phyloP scores from a whole-genome alignment of 2,888 invertebrate species.

The Stictocephala bisonia region DNA sequence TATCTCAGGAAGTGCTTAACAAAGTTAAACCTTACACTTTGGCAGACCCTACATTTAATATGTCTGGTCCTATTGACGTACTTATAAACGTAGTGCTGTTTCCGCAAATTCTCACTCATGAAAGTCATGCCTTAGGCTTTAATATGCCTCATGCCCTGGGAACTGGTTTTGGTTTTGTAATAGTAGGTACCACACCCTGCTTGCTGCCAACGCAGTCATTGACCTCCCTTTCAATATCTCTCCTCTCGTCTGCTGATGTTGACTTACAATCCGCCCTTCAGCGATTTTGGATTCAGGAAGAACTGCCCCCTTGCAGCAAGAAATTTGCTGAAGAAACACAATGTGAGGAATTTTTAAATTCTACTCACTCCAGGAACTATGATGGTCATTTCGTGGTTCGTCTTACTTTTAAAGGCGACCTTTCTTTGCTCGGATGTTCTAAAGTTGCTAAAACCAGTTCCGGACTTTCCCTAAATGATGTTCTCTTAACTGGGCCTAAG shows the following conservation, averaged over 20 bases:
- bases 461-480: slow-evolving; percentile 1
- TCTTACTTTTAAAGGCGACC: too few species aligned
- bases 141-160: slow-evolving; percentile 4
- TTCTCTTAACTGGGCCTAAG: not conserved
- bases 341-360: not conserved
- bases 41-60: slow-evolving; percentile 3
- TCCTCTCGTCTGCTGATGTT: not conserved
- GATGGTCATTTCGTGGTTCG: not conserved
- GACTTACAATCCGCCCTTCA: not conserved
- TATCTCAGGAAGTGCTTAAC: not conserved
- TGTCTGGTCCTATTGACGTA: not conserved
- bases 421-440: not conserved
- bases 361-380: not conserved
- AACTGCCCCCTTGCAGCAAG: not conserved
- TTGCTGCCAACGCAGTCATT: too few species aligned
- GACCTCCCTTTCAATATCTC: not conserved
- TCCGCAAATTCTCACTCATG: not conserved
- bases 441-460: slow-evolving; percentile 5
- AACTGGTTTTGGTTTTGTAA: not conserved
- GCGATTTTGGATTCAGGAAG: not conserved
- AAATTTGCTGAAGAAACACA: not conserved
- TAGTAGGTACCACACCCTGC: not conserved
- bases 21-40: not conserved
- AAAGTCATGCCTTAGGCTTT: not conserved
- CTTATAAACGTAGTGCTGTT: not conserved